phyloP scores from a whole-genome alignment of 2,797 vertebrate species.

The Chaetodon trifasciatus region DNA sequence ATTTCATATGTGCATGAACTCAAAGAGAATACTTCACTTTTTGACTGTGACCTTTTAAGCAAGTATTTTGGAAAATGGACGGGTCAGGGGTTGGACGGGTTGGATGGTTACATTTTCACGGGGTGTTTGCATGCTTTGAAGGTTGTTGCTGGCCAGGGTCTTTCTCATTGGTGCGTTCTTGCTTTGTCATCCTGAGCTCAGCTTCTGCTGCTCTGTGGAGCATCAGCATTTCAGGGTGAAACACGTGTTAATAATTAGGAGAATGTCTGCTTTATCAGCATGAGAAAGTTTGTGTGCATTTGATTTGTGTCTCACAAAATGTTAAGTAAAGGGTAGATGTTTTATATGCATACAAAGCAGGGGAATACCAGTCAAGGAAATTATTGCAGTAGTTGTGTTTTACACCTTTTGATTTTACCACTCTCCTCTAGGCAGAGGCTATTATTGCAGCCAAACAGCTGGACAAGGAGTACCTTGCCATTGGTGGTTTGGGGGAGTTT shows the following conservation, averaged over 20 bases:
- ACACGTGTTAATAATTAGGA: slow-evolving; percentile 18
- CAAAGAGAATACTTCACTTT: not conserved
- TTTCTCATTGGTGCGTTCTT: slow-evolving; percentile 9
- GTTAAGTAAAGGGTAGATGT: not conserved
- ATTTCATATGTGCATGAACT: not conserved
- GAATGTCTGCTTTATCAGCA: slow-evolving; percentile 5
- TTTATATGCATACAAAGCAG: not conserved
- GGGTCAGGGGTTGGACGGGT: not conserved
- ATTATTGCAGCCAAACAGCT: slow-evolving; percentile 92
- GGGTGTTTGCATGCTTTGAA: not conserved
- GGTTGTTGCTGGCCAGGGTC: not conserved
- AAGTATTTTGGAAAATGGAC: not conserved
- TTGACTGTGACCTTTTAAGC: not conserved
- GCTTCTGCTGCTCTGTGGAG: not conserved
- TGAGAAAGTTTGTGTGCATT: not conserved
- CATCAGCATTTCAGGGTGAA: slow-evolving; percentile 2
- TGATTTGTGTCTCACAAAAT: not conserved
- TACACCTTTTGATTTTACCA: not conserved
- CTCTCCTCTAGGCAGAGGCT: slow-evolving; percentile 90
- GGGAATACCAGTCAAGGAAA: not conserved
- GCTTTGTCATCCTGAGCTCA: slow-evolving; percentile 17
- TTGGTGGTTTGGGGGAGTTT: slow-evolving; percentile 93
- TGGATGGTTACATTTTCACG: not conserved
- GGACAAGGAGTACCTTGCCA: slow-evolving; percentile 97
- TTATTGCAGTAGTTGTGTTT: not conserved